Base-by-base conservation (phyloP, 2,113 vertebrate species). In the Ondatra zibethicus region DNA sequence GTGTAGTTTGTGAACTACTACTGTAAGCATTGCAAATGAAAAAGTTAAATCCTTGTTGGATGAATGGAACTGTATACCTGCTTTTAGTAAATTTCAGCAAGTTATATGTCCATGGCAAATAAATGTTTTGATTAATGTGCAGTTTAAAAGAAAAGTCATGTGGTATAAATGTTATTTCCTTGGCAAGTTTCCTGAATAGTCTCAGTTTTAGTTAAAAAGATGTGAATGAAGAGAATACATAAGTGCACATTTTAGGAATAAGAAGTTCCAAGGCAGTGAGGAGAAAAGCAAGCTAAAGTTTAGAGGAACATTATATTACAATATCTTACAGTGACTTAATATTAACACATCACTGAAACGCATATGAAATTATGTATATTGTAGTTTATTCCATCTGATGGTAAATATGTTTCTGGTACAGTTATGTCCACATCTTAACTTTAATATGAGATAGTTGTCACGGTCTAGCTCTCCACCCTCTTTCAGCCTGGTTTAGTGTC, bases 341-440 rank as follows among this genome's bases (percentile, higher is more conserved):
- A 29, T 58, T 3, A 80, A 52, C 17, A 36, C 10, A 52, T 76
- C 19, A 89, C 13, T 72, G 14, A 29, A 86, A 80, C 82, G 1
- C 23, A 70, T 1, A 86, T 85, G 25, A 29, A 76, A 84, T 7
- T 39, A 47, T 84, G 1, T 33, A 39, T 0, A 88, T 65, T 78
- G 8, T 86, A 58, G 70, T 4, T 47, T 61, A 33, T 13, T 90
- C 27, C 68, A 0, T 36, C 19, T 88, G 3, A 66, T 93, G 25
- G 7, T 39, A 68, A 92, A 45, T 84, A 25, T 90, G 8, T 19
- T 85, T 16, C 88, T 82, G 1, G 2, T 66, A 91, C 25, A 36
- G 3, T 52, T 55, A 88, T 89, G 70, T 45, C 4, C 9, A 95
- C 92, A n/a, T 95, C 25, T 55, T 92, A 86, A 94, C 75, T n/a